Base-by-base conservation (phyloP, 2,888 invertebrate genomes). In the Noctua fimbriata region DNA sequence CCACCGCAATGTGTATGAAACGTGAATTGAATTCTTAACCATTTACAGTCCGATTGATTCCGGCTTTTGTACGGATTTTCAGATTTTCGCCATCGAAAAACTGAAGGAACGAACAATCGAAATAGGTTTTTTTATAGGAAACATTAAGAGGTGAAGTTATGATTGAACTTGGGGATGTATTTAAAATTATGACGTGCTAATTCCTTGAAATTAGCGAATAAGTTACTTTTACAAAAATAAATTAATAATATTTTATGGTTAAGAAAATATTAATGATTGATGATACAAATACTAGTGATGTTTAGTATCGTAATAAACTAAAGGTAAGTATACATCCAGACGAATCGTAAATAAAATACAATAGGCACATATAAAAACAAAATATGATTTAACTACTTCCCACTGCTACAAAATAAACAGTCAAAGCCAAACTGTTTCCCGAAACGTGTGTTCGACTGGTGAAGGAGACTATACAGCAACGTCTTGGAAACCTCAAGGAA, bases 1-100 rank as follows among this genome's bases (percentile, higher is more conserved):
- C 4, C 28, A 2, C 65, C 74, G 73, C 72, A 74, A 75, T 81
- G 66, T 81, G 77, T 70, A 76, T 71, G 58, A 73, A 82, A 82
- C 87, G 82, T 65, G 87, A 60, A 86, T 77, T 76, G 84, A 88
- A 87, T 88, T 82, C 78, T 85, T 78, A 74, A 79, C 67, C 67
- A 36, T 86, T 81, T 76, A 74, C 71, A 74, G 76, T 67, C 7
- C 44, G 60, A 75, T 77, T 77, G 69, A 32, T 70, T 76, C 69
- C 41, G 55, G 72, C 21, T 79, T 75, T 87, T 79, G 78, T 55
- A 14, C 36, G 52, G n/a, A 58, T 73, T 80, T 76, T 66, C 67
- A 32, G 75, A 78, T 74, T 78, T 76, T 63, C 24, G 21, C n/a
- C 21, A 69, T n/a, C 65, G n/a, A n/a, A 77, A 83, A 75, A 66